These are phyloP conservation scores for Spodoptera exigua DNA, from an alignment of 2,888 invertebrate genomes.

Conservation along the genomic window DNA sequence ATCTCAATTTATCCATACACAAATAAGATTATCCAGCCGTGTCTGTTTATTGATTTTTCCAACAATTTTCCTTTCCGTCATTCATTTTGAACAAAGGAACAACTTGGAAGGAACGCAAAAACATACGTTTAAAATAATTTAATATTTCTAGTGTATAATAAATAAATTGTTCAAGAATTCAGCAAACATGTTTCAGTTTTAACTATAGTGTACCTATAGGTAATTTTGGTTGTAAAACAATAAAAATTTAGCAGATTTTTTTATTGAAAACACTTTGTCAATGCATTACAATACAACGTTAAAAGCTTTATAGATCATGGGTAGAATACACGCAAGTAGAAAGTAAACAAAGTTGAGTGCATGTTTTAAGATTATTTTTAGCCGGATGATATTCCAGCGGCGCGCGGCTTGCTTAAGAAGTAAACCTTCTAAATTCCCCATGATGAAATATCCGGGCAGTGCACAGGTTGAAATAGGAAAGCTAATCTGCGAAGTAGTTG, in stretches of 20 bases:
- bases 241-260: no score
- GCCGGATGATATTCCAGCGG: slow-evolving; percentile 10
- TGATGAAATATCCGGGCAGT: slow-evolving; percentile 49
- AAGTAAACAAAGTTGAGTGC: slow-evolving; percentile 20
- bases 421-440: slow-evolving; percentile 32
- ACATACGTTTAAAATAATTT: no score
- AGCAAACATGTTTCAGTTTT: slow-evolving; percentile 10
- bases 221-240: no score
- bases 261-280: neutral
- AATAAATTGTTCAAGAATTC: no score
- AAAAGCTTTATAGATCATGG: neutral
- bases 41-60: slow-evolving; percentile 39
- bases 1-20: slow-evolving; percentile 34
- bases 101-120: slow-evolving; percentile 26
- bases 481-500: slow-evolving; percentile 65
- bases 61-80: slow-evolving; percentile 27
- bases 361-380: slow-evolving; percentile 31
- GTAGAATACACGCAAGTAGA: neutral
- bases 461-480: slow-evolving; percentile 60
- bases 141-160: no score
- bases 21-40: slow-evolving; percentile 33
- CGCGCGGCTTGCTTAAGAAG: slow-evolving; percentile 27
- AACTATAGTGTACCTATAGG: no score
- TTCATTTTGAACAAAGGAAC: slow-evolving; percentile 28
- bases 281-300: no score